A percentile compares a stretch with the other conserved stretches of the same genome.
These are phyloP conservation scores for Caenorhabditis sp. DNA, from an alignment of 2,888 invertebrate genomes.

Conservation along the genomic window DNA sequence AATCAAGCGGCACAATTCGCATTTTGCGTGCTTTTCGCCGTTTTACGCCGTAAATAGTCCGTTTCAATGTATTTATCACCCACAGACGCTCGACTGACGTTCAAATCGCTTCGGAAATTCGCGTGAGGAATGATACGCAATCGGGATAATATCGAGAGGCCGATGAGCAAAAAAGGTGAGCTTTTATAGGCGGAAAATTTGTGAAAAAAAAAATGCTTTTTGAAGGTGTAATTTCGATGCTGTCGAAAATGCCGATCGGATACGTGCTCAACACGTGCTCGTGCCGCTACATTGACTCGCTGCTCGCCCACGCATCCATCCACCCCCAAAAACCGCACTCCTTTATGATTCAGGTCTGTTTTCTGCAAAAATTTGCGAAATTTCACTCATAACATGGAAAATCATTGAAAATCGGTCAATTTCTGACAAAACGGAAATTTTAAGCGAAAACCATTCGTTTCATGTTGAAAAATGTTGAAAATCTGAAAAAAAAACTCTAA, in stretches of 20 bases:
- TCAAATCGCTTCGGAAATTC: no score
- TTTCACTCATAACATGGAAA: background rate
- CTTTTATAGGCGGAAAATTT: background rate
- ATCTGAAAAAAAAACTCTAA: background rate
- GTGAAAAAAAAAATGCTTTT: background rate
- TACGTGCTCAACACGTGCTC: constrained; percentile 47
- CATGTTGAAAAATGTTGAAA: background rate
- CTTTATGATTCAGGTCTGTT: constrained; percentile 56
- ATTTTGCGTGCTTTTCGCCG: no score
- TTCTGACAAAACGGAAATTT: background rate
- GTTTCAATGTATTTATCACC: no score
- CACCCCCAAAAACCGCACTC: constrained; percentile 58
- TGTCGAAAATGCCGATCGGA: constrained; percentile 43
- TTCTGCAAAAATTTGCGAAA: background rate
- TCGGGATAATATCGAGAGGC: background rate
- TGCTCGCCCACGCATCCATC: constrained; percentile 41
- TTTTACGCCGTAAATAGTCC: no score
- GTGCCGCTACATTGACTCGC: constrained; percentile 59
- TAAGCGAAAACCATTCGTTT: background rate
- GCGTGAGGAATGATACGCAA: background rate
- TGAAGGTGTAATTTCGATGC: constrained; percentile 16
- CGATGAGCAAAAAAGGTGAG: background rate
- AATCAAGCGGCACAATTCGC: no score
- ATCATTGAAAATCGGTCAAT: background rate
- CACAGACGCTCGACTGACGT: no score